Evolutionary conservation across 2,113 vertebrate species (phyloP).

Genomic region (Pangasianodon gigas): DNA sequence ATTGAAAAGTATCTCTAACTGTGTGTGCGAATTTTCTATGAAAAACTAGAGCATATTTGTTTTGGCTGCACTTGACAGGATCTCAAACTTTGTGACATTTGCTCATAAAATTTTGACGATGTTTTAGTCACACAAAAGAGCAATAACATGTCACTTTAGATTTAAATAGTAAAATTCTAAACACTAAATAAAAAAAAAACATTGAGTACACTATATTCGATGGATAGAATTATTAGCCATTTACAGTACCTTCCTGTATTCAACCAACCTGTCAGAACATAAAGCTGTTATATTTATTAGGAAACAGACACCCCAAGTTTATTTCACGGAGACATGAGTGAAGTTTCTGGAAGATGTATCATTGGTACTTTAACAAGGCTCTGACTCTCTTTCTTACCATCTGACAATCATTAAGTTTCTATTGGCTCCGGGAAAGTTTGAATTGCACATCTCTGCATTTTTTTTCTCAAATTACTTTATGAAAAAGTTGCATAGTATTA

Average conservation of each 20-base stretch:
- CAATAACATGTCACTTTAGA: background rate
- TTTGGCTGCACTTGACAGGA: background rate
- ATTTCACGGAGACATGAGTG: constrained; percentile 4
- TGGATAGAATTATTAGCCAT: background rate
- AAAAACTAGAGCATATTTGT: background rate
- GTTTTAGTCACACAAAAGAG: background rate
- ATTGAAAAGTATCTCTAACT: background rate
- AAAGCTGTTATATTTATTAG: constrained; percentile 1
- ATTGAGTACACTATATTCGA: background rate
- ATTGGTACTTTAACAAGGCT: constrained; percentile 15
- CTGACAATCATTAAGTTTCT: constrained; percentile 14
- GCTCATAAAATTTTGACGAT: background rate
- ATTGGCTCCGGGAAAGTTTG: background rate
- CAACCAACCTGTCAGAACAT: constrained; percentile 12
- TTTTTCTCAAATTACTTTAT: background rate
- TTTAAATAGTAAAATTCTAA: background rate
- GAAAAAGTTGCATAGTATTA: background rate
- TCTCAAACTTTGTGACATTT: constrained; percentile 10
- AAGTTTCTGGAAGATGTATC: background rate
- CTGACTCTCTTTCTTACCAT: background rate
- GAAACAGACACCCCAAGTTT: background rate
- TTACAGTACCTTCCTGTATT: background rate
- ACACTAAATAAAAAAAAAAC: background rate
- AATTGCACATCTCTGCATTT: background rate
- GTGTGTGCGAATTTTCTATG: background rate